phyloP scores from a whole-genome alignment of 2,113 vertebrate species.

The Prolemur simus region DNA sequence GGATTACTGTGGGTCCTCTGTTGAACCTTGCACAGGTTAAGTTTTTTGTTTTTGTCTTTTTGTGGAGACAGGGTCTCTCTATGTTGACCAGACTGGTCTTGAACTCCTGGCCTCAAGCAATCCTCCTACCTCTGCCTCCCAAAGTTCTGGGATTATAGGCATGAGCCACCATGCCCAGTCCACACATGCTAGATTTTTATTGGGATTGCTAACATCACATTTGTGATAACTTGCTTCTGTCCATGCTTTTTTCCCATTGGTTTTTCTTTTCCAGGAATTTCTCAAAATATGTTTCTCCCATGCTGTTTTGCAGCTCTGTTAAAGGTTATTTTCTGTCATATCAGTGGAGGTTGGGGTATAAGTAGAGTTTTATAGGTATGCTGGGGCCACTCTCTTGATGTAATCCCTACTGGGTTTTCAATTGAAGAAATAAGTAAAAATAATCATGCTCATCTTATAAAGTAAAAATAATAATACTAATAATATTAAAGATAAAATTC shows the following conservation, averaged over 20 bases:
- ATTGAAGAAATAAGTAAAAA: not conserved
- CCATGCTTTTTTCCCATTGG: not conserved
- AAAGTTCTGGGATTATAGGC: no score
- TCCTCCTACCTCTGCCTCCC: no score
- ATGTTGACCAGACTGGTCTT: no score
- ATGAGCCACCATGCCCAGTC: no score
- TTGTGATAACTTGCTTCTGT: not conserved
- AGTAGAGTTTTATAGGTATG: not conserved
- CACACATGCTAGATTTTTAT: not conserved
- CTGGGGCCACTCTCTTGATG: not conserved
- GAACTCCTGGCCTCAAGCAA: no score
- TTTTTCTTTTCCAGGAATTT: conserved; percentile 4
- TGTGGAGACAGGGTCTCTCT: no score
- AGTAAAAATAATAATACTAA: not conserved
- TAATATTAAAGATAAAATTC: not conserved
- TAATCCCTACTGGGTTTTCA: not conserved
- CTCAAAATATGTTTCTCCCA: not conserved
- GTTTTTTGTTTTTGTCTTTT: no score
- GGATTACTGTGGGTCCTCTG: not conserved
- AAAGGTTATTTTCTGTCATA: conserved; percentile 5
- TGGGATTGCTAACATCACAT: not conserved
- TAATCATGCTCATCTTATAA: not conserved
- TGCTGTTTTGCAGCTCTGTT: not conserved
- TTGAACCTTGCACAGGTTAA: not conserved
- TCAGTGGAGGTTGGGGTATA: not conserved